Conservation (phyloP, 2,888 invertebrate species). For the Latrodectus elegans region DNA sequence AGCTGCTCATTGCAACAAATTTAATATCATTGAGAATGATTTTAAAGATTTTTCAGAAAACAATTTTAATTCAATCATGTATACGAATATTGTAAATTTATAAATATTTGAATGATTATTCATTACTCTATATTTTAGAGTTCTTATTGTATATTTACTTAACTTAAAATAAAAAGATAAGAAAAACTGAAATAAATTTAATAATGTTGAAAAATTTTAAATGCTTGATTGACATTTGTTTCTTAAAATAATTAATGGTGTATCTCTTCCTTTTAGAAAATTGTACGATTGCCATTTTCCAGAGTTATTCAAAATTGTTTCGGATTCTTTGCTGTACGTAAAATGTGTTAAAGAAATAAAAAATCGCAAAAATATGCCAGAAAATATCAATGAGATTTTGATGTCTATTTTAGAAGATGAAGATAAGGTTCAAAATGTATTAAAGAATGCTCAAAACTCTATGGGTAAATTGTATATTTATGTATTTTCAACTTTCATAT, state of each 20-base stretch:
- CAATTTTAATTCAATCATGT: too few relatives aligned
- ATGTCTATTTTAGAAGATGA: constrained; percentile 91
- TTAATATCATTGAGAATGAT: too few relatives aligned
- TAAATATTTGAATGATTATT: too few relatives aligned
- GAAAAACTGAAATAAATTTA: too few relatives aligned
- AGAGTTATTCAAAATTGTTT: constrained; percentile 95
- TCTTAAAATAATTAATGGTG: not conserved
- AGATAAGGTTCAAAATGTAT: constrained; percentile 90
- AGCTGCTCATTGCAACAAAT: too few relatives aligned
- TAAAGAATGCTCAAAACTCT: constrained; percentile 95
- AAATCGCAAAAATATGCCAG: constrained; percentile 87
- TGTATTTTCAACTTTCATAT: not conserved
- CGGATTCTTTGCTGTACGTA: constrained; percentile 95
- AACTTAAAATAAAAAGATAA: too few relatives aligned
- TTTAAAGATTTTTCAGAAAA: too few relatives aligned
- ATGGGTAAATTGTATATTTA: constrained; percentile 82
- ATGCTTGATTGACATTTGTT: not conserved
- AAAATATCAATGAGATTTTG: constrained; percentile 81
- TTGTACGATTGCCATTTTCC: constrained; percentile 99
- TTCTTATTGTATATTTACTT: too few relatives aligned
- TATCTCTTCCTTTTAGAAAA: constrained; percentile 79
- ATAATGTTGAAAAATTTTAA: not conserved
- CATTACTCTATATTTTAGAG: too few relatives aligned
- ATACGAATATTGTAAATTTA: too few relatives aligned
- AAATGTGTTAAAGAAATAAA: constrained; percentile 84